These are phyloP conservation scores for Pithys albifrons DNA, from an alignment of 2,113 vertebrate species.

Conservation along the genomic window DNA sequence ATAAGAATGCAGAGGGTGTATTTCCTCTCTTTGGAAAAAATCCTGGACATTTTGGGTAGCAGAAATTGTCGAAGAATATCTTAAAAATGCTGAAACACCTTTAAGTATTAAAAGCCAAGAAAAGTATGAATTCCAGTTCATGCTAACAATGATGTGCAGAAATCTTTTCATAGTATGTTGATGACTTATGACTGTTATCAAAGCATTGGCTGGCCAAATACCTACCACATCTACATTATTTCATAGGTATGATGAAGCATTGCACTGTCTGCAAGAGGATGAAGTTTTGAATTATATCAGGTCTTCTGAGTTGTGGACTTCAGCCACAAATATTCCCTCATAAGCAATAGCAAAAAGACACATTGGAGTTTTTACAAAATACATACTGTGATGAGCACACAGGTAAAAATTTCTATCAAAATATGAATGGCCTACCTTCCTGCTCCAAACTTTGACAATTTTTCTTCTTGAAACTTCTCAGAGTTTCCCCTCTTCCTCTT, in stretches of 20 bases:
- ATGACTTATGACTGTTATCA: neutral
- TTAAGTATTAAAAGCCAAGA: neutral
- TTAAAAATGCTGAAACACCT: neutral
- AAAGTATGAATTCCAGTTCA: neutral
- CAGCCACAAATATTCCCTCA: neutral
- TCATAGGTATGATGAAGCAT: neutral
- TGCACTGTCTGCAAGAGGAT: neutral
- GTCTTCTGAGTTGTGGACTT: neutral
- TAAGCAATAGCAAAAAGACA: neutral
- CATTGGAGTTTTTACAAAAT: neutral
- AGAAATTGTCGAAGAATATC: neutral
- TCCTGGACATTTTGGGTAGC: neutral
- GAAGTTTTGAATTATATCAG: neutral
- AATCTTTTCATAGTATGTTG: neutral
- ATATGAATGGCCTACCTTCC: accelerated
- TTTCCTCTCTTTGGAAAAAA: constrained; percentile 23
- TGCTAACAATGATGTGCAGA: neutral
- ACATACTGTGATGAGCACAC: neutral
- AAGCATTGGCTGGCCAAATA: neutral
- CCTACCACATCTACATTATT: neutral
- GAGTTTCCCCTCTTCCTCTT: neutral
- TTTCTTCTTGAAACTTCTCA: neutral
- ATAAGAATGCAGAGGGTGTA: neutral
- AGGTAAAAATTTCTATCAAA: neutral
- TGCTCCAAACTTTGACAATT: neutral